Base-by-base conservation (phyloP, 2,113 vertebrate genomes). In the Ibidorhyncha struthersii region DNA sequence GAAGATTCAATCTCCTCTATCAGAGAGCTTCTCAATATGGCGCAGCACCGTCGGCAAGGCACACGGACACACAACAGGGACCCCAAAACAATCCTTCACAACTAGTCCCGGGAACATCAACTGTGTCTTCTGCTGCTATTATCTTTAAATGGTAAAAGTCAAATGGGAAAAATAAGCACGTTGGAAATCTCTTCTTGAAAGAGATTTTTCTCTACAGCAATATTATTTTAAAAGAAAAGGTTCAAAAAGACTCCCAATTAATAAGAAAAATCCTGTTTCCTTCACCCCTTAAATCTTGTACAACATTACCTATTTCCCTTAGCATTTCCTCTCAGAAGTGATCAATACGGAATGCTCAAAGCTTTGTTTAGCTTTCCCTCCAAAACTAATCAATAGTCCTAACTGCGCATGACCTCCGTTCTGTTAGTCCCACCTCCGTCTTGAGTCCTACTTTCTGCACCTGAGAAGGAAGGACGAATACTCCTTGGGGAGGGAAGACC, bases 1-100 rank as follows among this genome's bases (percentile, higher is more conserved):
- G 36, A 40, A 45, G 13, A 56, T 23, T 41, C 40, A 20, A 41
- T 47, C 25, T 89, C 34, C 50, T 72, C 55, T 59, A 43, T 21
- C 62, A 61, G n/a, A 50, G 9, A 63, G 38, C 40, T 89, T 62
- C 73, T 47, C 16, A 86, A 84, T 9, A 4, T 14, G 26, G 52
- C 0, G 0, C 47, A 79, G 43, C 52, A 74, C 18, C 5, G 0
- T 18, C 11, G 67, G 70, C 59, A 47, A 91, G 9, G 49, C 41
- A 53, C 6, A 2, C 2, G 27, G n/a, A 73, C 14, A 25, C 49
- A 62, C 1, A 2, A 67, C 14, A 32, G 15, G 6, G 52, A 91
- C 38, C 49, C 29, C 79, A 59, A 89, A 89, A 55, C 74, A 70
- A 67, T 59, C 27, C 3, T 1, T 78, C 77, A 23, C 19, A 20